Conservation (phyloP, 2,888 invertebrate genomes). For the Sesamia inferens region DNA sequence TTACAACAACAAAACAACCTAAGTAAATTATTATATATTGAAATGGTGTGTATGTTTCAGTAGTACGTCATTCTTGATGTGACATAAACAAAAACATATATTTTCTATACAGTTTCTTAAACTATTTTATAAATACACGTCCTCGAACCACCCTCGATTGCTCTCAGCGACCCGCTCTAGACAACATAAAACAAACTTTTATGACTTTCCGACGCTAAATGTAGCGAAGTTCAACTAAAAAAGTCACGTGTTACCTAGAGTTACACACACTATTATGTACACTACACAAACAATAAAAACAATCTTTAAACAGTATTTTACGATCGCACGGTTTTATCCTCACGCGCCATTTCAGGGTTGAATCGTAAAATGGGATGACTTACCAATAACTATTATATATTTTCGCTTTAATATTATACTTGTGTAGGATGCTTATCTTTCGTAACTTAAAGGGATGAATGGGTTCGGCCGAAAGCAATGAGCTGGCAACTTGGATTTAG, state of each 20-base stretch:
- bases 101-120: neutral
- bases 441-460: conserved; percentile 34
- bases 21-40: too few relatives aligned
- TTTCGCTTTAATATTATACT: conserved; percentile 52
- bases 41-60: neutral
- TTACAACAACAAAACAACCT: too few relatives aligned
- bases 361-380: conserved; percentile 66
- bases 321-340: conserved; percentile 63
- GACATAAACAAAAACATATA: neutral
- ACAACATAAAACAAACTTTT: conserved; percentile 29
- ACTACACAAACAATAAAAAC: conserved; percentile 60
- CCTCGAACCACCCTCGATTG: neutral
- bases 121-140: conserved; percentile 1
- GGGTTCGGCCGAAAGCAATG: conserved; percentile 40
- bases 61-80: neutral
- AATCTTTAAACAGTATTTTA: conserved; percentile 66
- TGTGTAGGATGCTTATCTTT: conserved; percentile 40
- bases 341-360: conserved; percentile 66
- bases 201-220: conserved; percentile 26
- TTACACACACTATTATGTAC: conserved; percentile 22
- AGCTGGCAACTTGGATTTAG: conserved; percentile 37
- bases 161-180: neutral
- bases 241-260: conserved; percentile 30
- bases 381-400: conserved; percentile 54
- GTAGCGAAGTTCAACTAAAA: conserved; percentile 28